A percentile compares a stretch with the other conserved stretches of the same genome.
These are phyloP conservation scores for Chesias legatella DNA, from an alignment of 2,888 invertebrate genomes.

Conservation along the genomic window DNA sequence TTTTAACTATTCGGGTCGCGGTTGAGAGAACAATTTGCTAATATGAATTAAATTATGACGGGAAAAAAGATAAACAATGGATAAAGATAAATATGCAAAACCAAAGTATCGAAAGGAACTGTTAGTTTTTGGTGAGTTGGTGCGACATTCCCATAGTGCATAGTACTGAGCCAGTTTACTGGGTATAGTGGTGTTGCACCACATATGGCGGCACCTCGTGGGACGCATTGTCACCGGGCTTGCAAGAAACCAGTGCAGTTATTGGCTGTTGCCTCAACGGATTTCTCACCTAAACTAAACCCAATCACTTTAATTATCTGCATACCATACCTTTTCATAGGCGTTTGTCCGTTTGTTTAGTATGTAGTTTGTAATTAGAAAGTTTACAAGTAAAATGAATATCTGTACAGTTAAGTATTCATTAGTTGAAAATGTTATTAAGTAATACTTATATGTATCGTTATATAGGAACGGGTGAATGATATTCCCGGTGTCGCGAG, in stretches of 20 bases:
- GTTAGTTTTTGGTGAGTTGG: conserved; percentile 1
- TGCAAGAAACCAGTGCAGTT: conserved; percentile 1
- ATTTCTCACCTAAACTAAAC: neutral
- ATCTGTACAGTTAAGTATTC: too few relatives aligned
- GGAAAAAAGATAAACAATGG: too few relatives aligned
- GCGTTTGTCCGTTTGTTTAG: neutral
- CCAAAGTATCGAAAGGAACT: neutral
- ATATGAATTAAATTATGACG: too few relatives aligned
- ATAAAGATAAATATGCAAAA: neutral
- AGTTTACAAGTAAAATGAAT: too few relatives aligned
- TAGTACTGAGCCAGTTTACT: too few relatives aligned
- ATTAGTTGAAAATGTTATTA: too few relatives aligned
- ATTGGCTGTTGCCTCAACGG: conserved; percentile 3
- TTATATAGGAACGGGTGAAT: too few relatives aligned
- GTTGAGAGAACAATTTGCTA: too few relatives aligned
- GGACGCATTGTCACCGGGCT: conserved; percentile 4
- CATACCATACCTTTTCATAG: neutral
- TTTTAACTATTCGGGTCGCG: too few relatives aligned
- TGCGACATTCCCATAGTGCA: conserved; percentile 7
- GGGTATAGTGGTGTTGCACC: neutral
- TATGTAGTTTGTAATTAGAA: too few relatives aligned
- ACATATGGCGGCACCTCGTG: neutral
- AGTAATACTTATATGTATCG: too few relatives aligned
- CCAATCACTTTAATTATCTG: neutral
- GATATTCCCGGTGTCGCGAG: neutral